Conservation (phyloP, 2,797 vertebrate genomes). For the Sebastes diaconus region DNA sequence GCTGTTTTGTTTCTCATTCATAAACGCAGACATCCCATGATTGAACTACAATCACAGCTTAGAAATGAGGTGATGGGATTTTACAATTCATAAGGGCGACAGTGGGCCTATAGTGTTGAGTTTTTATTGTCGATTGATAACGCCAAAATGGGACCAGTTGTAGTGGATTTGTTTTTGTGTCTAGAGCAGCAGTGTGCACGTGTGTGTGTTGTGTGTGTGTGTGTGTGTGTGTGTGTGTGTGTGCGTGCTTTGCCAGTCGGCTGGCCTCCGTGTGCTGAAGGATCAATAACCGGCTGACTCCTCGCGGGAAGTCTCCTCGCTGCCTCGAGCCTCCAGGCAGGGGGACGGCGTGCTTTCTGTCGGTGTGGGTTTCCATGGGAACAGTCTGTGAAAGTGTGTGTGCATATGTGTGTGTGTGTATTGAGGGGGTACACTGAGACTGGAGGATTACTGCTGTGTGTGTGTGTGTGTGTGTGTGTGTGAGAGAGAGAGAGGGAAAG, state of each 20-base stretch:
- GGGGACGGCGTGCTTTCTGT: slow-evolving; percentile 59
- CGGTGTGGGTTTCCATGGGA: slow-evolving; percentile 78
- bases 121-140: not conserved
- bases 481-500: not conserved
- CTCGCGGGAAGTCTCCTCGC: slow-evolving; percentile 58
- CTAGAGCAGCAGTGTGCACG: not conserved
- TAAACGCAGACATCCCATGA: not conserved
- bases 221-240: not conserved
- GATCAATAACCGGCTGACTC: slow-evolving; percentile 75
- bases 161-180: not conserved
- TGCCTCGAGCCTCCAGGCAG: slow-evolving; percentile 58
- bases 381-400: slow-evolving; percentile 48
- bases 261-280: slow-evolving; percentile 37
- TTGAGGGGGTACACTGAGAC: slow-evolving; percentile 34
- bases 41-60: slow-evolving; percentile 16
- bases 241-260: slow-evolving; percentile 14
- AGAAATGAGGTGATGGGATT: not conserved
- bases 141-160: not conserved
- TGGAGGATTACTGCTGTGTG: slow-evolving; percentile 32
- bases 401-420: slow-evolving; percentile 13
- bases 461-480: not conserved
- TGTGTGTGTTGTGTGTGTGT: not conserved
- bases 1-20: not conserved
- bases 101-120: not conserved
- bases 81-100: not conserved